Base-by-base conservation (phyloP, 1,140 invertebrate genomes). In the Andricus grossulariae region DNA sequence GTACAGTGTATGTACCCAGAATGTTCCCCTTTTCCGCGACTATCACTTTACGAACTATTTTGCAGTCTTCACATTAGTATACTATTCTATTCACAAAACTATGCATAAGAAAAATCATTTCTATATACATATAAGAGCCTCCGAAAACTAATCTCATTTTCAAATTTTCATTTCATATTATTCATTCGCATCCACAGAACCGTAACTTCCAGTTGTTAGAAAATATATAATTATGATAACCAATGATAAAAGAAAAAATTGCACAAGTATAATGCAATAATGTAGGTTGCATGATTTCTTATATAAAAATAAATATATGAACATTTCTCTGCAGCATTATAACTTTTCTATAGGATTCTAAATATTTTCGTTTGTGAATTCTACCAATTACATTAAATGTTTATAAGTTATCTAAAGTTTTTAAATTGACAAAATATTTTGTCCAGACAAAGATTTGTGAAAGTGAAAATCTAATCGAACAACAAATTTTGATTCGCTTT, bases 1-100 rank as follows among this genome's bases (percentile, higher is more conserved):
- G 32, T 66, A 16, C 32, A 66, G 45, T 39, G 21, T 32, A 32
- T 32, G 57, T 25, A 16, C 16, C 5, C 12, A 39, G 16, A 45
- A 39, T 66, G 60, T 39, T 66, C 25, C 32, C 39, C 60, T 66
- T 66, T 66, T 21, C 45, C 60, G 60, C 25, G 32, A 45, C 60
- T 66, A 66, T 66, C 25, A 66, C n/a, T 66, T 66, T 66, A 66
- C 60, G 39, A 66, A 45, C 39, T 45, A 11, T 11, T 32, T 66
- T 39, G 25, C 21, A 3, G n/a, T 32, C 60, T 66, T 66, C 60
- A 66, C 39, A 19, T 18, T 18, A 54, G 15, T 66, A 66, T 15
- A 60, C 21, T 60, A 60, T 60, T 60, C 21, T 60, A 15, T 32
- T 60, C 25, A 39, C 32, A 32, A 18, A 55, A 13, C 18, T 25